Base-by-base conservation (phyloP, 1,140 invertebrate genomes). In the Subanguina moxae region DNA sequence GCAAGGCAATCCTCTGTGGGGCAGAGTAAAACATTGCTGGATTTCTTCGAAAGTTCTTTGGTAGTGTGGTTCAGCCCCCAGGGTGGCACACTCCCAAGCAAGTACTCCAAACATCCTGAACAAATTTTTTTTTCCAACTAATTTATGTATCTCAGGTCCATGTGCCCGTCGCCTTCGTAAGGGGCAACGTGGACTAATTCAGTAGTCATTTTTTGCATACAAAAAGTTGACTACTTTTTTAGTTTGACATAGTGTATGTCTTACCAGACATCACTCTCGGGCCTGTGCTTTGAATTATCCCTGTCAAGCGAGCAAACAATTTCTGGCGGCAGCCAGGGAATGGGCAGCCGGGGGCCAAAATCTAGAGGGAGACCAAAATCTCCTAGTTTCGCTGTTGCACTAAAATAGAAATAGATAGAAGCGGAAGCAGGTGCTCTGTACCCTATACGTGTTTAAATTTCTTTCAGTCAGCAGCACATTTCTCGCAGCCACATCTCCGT, bases 311-410 rank as follows among this genome's bases (percentile, higher is more conserved):
- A 74, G 62, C 78, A 80, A 9, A 80, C 78, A 62, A 78, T 80
- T 62, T 78, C 77, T n/a, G 77, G 77, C 9, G 77, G 77, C 5
- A 78, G 71, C 77, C 77, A 78, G 0, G 77, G 77, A 62, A 78
- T 78, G 1, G 77, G 77, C 23, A 78, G 65, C 15, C 78, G 68
- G 21, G 78, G 78, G 3, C 77, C 77, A 62, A 78, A 78, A 45
- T 78, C 77, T 32, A 71, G 62, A 38, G 69, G 69, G 8, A 72
- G 27, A 11, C 70, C 77, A 62, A 78, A 78, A 68, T 78, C 77
- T 19, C 77, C 77, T 13, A 78, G 63, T 64, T 78, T 78, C 11
- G 77, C 77, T 5, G 65, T 61, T 59, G 78, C 79, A 21, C 78
- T 77, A 30, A 45, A 68, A 66, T 38, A 38, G 11, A 38, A 38